Evolutionary conservation across 2,888 invertebrate species (phyloP), one percentile per base, ranked within the genome.

Genomic region (Tuberolachnus salignus): DNA sequence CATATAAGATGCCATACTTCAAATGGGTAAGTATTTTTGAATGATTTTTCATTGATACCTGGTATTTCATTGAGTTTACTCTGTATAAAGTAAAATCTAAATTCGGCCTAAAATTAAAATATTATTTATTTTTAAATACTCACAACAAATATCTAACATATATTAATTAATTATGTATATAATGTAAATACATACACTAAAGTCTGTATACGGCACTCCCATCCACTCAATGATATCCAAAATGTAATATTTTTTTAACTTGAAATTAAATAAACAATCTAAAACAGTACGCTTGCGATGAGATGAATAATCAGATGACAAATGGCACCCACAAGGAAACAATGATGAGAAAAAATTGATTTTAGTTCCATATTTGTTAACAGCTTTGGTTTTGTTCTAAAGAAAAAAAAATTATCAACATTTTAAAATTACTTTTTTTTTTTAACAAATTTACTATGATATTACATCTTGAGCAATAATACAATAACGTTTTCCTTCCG

Each of bases 151-250:
- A 46, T 46, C 4, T 46, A 46, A 46, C 46, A 13, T 46, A 13
- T 46, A 13, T 46, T 44, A 46, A 46, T 34, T n/a, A n/a, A 19
- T 19, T 19, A 51, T 51, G 51, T 16, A 51, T 51, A 51, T 19
- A 19, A 55, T 55, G 49, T 49, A 49, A 19, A 55, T 55, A 59
- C 49, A 49, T 42, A 78, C 75, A 34, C 67, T 67, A 69, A 78
- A 78, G 59, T 78, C 49, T 49, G 67, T 67, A n/a, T 78, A 78
- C 0, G 67, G 67, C 1, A 84, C 75, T 34, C 75, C 75, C 67
- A 91, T 91, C 95, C 95, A 96, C 46, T 90, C 91, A 82, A 96
- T 86, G 3, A 95, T 87, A 85, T 98, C 98, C 75, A 98, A 85
- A 1, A 95, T 88, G 86, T 91, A 95, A 85, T 92, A 91, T 4